Evolutionary conservation across 2,797 vertebrate genomes (phyloP).

Genomic region (Pogoniulus pusillus): DNA sequence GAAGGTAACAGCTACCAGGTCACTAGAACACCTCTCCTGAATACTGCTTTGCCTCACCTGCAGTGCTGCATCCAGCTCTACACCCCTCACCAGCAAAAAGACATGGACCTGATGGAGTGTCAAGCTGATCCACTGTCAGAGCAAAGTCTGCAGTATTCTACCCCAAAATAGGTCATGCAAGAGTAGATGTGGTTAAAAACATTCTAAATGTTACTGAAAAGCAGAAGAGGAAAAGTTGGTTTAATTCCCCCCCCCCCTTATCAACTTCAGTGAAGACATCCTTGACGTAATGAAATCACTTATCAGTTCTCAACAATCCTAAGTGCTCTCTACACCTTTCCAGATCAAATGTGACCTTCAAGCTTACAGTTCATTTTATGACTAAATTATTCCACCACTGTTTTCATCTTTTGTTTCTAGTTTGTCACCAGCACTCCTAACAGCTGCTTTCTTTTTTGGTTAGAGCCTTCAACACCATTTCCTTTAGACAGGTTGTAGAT

Average conservation of each 20-base stretch:
- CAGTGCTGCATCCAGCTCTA: too few species aligned
- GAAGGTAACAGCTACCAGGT: background rate
- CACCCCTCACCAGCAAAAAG: too few species aligned
- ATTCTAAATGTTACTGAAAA: constrained; percentile 45
- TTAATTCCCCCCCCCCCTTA: background rate
- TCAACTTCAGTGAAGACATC: background rate
- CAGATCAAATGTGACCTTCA: constrained; percentile 53
- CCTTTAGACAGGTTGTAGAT: background rate
- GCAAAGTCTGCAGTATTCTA: background rate
- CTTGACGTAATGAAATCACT: constrained; percentile 18
- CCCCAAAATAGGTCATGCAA: background rate
- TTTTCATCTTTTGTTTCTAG: constrained; percentile 27
- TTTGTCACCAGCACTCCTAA: background rate
- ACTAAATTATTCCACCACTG: constrained; percentile 32
- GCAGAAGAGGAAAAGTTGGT: constrained; percentile 17
- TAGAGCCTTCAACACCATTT: background rate
- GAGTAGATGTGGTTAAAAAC: constrained; percentile 17
- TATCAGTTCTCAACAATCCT: constrained; percentile 19
- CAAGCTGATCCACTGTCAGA: background rate
- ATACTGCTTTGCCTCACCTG: too few species aligned
- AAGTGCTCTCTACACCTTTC: background rate
- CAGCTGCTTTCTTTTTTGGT: background rate
- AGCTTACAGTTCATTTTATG: background rate
- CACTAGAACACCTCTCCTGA: background rate
- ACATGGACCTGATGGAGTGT: background rate